Base-by-base conservation (phyloP, 2,888 invertebrate genomes). In the Drosophila aldrichi region DNA sequence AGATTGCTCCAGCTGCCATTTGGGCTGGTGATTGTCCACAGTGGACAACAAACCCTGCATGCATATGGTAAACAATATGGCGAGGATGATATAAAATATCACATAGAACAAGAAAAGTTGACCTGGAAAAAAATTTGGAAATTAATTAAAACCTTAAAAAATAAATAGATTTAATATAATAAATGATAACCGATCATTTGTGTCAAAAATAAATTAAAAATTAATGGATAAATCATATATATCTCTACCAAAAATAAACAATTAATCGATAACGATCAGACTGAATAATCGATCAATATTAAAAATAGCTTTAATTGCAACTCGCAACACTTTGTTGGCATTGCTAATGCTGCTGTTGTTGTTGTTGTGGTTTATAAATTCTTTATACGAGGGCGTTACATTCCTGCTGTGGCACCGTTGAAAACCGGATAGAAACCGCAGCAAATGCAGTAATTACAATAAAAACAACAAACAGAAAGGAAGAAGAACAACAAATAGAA, bases 31-130 rank as follows among this genome's bases (percentile, higher is more conserved):
- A 1, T 94, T 92, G 75, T 95, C 94, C 70, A 98, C 90, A 0
- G 96, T 95, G 48, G 95, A 93, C 84, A 97, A 94, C 81, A 99
- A 94, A 1, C 96, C 96, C 70, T 96, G 95, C 95, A 98, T 95
- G 93, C 98, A 98, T 58, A 97, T 95, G 0, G 96, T 95, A 93
- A 98, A 98, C 89, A 99, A 94, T 9, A 96, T 95, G 18, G 96
- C 96, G 91, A 99, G 94, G 66, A 95, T 95, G 54, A 95, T 94
- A 94, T 98, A 99, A 94, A 98, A 99, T 77, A 97, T 94, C 49
- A 95, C 76, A 94, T 99, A 99, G 94, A 99, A 99, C 0, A 96
- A 77, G 25, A 96, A 90, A 70, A 98, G 95, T 92, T 97, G 96
- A 72, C 95, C 98, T 98, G 95, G 0, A 34, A 59, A 18, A 34